phyloP scores from a whole-genome alignment of 2,888 invertebrate species.

The Cephus rjabovi region DNA sequence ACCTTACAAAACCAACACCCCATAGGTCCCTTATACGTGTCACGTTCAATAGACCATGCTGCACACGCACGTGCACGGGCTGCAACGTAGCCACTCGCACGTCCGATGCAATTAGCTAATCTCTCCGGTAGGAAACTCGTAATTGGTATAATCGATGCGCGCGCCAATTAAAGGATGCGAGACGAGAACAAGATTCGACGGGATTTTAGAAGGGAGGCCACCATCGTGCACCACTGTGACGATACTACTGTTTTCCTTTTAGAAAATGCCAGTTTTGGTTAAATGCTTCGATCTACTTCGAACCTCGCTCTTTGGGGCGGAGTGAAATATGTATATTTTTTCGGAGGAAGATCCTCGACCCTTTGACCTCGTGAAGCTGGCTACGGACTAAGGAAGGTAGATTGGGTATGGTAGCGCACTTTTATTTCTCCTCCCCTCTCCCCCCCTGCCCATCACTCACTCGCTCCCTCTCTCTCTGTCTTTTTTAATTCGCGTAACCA shows the following conservation, averaged over 20 bases:
- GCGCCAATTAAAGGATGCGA: constrained; percentile 50
- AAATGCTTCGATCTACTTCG: not conserved
- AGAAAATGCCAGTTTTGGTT: not conserved
- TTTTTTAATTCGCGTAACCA: not conserved
- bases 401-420: not conserved
- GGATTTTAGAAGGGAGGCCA: not conserved
- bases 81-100: constrained; percentile 14
- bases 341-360: not conserved
- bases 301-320: not conserved
- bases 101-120: constrained; percentile 55
- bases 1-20: constrained; percentile 32
- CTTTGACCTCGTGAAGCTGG: not conserved
- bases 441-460: not conserved
- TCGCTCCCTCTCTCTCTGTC: not conserved
- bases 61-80: constrained; percentile 8
- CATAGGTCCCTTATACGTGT: constrained; percentile 30
- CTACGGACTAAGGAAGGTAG: not conserved
- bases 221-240: not conserved
- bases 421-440: constrained; percentile 14
- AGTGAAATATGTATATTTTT: not conserved
- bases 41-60: constrained; percentile 42
- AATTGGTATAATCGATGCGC: constrained; percentile 61
- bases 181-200: constrained; percentile 56
- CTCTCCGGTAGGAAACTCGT: constrained; percentile 55
- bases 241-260: not conserved